Evolutionary conservation across 1,140 invertebrate species (phyloP).

Genomic region (Lanistes nyassanus): DNA sequence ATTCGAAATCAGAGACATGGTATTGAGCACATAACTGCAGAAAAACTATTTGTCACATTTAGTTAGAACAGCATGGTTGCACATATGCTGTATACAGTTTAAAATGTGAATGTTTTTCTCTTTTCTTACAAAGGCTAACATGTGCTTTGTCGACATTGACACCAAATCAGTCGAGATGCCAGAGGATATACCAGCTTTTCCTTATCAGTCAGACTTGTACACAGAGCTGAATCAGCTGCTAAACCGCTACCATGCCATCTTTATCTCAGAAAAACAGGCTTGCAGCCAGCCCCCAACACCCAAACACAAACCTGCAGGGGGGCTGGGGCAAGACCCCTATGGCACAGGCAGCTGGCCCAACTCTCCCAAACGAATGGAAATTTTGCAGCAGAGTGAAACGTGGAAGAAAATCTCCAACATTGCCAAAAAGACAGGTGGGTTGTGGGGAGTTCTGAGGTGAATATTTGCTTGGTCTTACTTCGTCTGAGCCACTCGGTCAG

Average conservation of each 20-base stretch:
- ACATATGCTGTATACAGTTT: neutral
- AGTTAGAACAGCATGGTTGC: neutral
- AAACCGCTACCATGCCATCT: constrained; percentile 73
- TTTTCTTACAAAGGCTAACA: constrained; percentile 52
- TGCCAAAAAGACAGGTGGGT: constrained; percentile 75
- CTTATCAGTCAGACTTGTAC: constrained; percentile 86
- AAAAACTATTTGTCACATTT: too few species aligned
- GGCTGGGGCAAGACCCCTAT: neutral
- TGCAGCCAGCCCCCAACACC: constrained; percentile 38
- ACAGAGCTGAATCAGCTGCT: constrained; percentile 85
- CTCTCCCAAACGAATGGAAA: constrained; percentile 61
- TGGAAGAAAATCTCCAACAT: constrained; percentile 83
- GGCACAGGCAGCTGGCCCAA: constrained; percentile 48
- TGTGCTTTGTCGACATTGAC: constrained; percentile 97
- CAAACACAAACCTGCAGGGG: constrained; percentile 18
- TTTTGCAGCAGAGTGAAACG: constrained; percentile 73
- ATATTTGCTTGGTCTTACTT: too few species aligned
- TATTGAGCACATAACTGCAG: too few species aligned
- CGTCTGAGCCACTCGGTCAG: too few species aligned
- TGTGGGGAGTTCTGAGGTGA: too few species aligned
- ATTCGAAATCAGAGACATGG: too few species aligned
- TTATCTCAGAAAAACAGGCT: constrained; percentile 38
- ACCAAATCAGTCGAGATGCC: constrained; percentile 90
- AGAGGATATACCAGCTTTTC: constrained; percentile 94
- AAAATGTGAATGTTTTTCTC: neutral